A percentile compares a stretch with the other conserved stretches of the same genome.
These are phyloP conservation scores for Cotesia typhae DNA, from an alignment of 1,140 invertebrate species.

Conservation along the genomic window DNA sequence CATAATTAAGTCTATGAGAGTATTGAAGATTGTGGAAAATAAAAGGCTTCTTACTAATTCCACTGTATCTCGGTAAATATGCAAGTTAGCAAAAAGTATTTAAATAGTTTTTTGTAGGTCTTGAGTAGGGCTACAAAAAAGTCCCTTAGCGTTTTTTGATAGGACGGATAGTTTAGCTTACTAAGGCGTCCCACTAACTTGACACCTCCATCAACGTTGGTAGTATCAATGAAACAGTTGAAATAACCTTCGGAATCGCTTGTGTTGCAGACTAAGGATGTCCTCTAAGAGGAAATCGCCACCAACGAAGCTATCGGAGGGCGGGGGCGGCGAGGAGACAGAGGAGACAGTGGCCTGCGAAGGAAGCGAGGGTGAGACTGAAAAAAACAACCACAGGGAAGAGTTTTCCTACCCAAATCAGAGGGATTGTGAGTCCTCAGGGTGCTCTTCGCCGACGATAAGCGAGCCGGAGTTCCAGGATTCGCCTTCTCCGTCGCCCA, in stretches of 20 bases:
- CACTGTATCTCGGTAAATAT: too few species aligned
- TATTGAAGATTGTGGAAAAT: too few species aligned
- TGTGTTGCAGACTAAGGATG: conserved; percentile 81
- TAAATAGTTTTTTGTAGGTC: too few species aligned
- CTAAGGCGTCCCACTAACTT: too few species aligned
- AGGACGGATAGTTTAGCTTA: neutral
- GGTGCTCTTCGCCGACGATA: conserved; percentile 61
- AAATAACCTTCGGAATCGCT: conserved; percentile 34
- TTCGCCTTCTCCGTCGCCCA: conserved; percentile 57
- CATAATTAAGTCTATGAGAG: too few species aligned
- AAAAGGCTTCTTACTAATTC: too few species aligned
- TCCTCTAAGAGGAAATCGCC: conserved; percentile 93
- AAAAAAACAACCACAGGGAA: conserved; percentile 27
- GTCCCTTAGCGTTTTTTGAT: too few species aligned
- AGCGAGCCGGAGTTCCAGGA: conserved; percentile 59
- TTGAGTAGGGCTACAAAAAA: too few species aligned
- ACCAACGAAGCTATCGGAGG: conserved; percentile 88
- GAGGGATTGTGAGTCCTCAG: conserved; percentile 53
- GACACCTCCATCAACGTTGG: too few species aligned
- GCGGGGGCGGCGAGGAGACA: conserved; percentile 73
- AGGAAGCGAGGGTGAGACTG: conserved; percentile 19
- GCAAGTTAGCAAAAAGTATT: too few species aligned
- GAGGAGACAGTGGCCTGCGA: conserved; percentile 55
- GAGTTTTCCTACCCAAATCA: conserved; percentile 54
- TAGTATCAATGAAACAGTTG: conserved; percentile 13